A percentile compares a stretch with the other conserved stretches of the same genome.
phyloP scores from a whole-genome alignment of 2,797 vertebrate genomes.

The Darevskia mixta region DNA sequence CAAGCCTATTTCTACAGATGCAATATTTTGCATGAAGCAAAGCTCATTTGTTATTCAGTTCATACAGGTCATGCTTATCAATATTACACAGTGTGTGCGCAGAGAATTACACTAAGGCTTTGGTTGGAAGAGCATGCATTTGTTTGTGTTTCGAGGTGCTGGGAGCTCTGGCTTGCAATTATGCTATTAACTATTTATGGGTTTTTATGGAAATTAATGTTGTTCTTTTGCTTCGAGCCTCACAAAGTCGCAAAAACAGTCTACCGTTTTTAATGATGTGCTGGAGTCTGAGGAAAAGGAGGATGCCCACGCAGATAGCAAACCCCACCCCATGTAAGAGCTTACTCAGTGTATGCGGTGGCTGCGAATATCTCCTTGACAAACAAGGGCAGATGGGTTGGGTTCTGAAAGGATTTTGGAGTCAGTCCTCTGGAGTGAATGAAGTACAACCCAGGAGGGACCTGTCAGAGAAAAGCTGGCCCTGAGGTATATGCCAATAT shows the following conservation, averaged over 20 bases:
- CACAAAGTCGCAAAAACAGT: background rate
- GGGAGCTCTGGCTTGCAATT: background rate
- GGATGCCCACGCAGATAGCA: background rate
- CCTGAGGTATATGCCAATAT: background rate
- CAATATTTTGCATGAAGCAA: constrained; percentile 27
- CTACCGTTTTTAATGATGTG: constrained; percentile 32
- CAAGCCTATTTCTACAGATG: background rate
- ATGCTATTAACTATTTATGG: constrained; percentile 29
- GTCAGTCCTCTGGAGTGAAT: background rate
- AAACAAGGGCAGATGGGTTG: background rate
- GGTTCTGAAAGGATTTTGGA: background rate
- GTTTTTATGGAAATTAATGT: constrained; percentile 42
- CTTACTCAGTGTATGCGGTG: background rate
- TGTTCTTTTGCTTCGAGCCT: constrained; percentile 29
- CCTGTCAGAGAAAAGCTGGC: background rate
- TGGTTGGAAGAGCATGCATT: constrained; percentile 13
- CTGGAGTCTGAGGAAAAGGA: background rate
- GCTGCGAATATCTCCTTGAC: background rate
- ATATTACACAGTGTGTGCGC: constrained; percentile 8
- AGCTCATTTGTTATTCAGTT: constrained; percentile 34
- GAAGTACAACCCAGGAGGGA: background rate
- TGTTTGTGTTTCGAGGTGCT: constrained; percentile 15
- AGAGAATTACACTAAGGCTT: constrained; percentile 28
- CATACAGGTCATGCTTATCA: constrained; percentile 14
- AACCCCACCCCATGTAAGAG: background rate